Evolutionary conservation across 2,888 invertebrate genomes (phyloP), one percentile per base, ranked within the genome.

Genomic region (Salticus scenicus): DNA sequence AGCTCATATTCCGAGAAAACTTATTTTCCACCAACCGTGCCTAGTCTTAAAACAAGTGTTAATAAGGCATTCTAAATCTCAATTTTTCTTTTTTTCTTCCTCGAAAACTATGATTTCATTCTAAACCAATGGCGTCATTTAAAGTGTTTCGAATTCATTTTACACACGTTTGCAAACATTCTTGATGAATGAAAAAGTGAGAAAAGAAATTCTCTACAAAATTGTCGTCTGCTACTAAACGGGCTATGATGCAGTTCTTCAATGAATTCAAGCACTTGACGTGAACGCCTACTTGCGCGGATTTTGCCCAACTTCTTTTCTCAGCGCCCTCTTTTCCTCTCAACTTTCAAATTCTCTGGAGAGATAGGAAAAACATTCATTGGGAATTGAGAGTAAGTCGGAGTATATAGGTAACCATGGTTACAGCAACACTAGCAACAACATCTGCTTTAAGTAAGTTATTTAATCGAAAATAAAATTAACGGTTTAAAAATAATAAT

Each of bases 261-360:
- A 82, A 82, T 82, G 82, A 82, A 82, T 75, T 66, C 42, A 33
- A 75, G 42, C 82, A 82, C 82, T 82, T 82, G 82, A 82, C 20
- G 57, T 57, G 24, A 57, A 57, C 57, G 57, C 57, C 57, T 57
- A 57, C 57, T 57, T 57, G 24, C 5, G 20, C 57, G 57, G 57
- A 57, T 24, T 57, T 57, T 57, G 57, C 57, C 57, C 57, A 57
- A 24, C 24, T 24, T 1, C 17, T 57, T 47, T 12, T 24, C 57
- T 17, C 24, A 57, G 57, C 57, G 57, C 57, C 57, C 57, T 57
- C 57, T 57, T 57, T 57, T 57, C 24, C 24, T 2, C 20, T 4
- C 20, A 12, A 24, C 57, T 57, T 20, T 24, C 24, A n/a, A 4
- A 57, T 47, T 47, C 42, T 17, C 4, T 5, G 17, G 4, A 24